phyloP scores from a whole-genome alignment of 2,113 vertebrate species.

The Ploceus nigricollis region DNA sequence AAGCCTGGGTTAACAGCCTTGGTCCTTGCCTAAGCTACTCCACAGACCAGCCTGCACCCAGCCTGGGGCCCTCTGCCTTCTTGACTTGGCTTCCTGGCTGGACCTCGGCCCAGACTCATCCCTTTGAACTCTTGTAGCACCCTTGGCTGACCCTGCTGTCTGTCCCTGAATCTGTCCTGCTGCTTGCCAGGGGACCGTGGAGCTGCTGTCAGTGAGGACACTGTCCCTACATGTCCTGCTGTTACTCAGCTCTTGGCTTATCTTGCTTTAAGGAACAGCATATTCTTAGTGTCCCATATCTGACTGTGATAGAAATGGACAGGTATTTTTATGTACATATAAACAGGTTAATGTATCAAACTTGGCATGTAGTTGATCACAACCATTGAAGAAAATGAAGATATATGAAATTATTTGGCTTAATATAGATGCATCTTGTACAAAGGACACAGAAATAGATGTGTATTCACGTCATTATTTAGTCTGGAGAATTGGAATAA shows the following conservation, averaged over 20 bases:
- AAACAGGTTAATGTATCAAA: background rate
- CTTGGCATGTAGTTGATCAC: background rate
- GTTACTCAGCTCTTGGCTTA: background rate
- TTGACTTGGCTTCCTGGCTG: background rate
- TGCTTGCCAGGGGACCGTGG: background rate
- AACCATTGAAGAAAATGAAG: background rate
- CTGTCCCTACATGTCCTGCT: background rate
- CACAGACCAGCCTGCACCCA: background rate
- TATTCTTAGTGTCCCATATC: background rate
- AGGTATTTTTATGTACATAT: background rate
- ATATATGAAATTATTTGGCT: background rate
- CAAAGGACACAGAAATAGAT: background rate
- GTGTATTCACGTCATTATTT: background rate
- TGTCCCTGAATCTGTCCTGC: background rate
- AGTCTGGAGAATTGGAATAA: background rate
- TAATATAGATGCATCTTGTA: background rate
- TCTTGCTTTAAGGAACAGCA: background rate
- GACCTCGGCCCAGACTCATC: accelerated
- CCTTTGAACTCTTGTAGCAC: background rate
- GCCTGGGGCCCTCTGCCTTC: background rate
- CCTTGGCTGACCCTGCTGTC: background rate
- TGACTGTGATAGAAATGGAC: background rate
- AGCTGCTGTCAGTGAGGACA: background rate
- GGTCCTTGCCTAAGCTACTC: background rate
- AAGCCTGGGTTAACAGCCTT: background rate